A percentile compares a stretch with the other conserved stretches of the same genome.
phyloP scores from a whole-genome alignment of 2,888 invertebrate genomes.

The Periphyllus acericola region DNA sequence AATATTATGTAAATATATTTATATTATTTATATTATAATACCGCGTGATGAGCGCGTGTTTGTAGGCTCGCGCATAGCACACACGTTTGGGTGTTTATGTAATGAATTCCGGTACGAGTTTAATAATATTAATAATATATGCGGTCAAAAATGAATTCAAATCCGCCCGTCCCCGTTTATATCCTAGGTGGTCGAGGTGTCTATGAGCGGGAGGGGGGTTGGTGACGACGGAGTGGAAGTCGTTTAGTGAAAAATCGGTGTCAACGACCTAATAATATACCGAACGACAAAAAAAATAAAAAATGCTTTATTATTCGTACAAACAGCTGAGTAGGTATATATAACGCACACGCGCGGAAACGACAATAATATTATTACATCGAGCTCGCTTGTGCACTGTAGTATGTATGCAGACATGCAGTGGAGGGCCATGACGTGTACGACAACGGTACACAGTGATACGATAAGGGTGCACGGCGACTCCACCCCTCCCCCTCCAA shows the following conservation, averaged over 20 bases:
- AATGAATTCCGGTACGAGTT: background rate
- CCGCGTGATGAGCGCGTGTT: background rate
- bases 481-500: too few relatives aligned
- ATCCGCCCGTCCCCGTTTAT: background rate
- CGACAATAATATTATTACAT: background rate
- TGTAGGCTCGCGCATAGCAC: background rate
- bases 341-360: background rate
- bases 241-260: constrained; percentile 11
- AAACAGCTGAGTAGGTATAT: background rate
- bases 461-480: background rate
- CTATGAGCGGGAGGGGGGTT: background rate
- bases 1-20: background rate
- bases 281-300: background rate
- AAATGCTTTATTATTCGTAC: background rate
- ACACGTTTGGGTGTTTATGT: background rate
- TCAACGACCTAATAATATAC: constrained; percentile 24
- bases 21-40: background rate
- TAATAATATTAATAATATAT: background rate
- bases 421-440: too few relatives aligned
- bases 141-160: background rate
- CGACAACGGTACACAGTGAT: background rate
- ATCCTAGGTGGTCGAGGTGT: background rate
- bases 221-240: background rate
- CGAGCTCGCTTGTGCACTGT: too few relatives aligned
- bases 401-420: too few relatives aligned